Evolutionary conservation across 2,888 invertebrate species (phyloP).

Genomic region (Griposia aprilina): DNA sequence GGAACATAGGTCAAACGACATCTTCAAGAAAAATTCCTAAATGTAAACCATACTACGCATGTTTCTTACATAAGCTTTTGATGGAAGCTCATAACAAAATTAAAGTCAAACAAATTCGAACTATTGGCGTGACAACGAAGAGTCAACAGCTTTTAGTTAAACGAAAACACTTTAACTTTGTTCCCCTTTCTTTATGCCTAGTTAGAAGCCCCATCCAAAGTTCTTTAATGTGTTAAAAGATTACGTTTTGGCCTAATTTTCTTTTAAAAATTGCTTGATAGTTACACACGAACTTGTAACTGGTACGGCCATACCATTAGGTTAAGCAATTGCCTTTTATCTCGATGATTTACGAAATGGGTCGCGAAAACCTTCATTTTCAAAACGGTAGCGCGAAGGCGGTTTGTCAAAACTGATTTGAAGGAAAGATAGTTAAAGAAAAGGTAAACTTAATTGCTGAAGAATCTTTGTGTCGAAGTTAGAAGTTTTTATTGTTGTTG

Average conservation of each 20-base stretch:
- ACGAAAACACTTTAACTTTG: constrained; percentile 72
- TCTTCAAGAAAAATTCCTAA: neutral
- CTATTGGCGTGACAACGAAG: constrained; percentile 72
- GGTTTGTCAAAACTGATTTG: constrained; percentile 19
- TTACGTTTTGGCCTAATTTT: constrained; percentile 62
- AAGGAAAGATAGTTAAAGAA: constrained; percentile 5
- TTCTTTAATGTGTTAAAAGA: constrained; percentile 63
- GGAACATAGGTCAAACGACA: constrained; percentile 3
- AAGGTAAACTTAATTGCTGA: constrained; percentile 13
- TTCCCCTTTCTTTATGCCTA: constrained; percentile 60
- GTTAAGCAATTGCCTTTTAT: constrained; percentile 34
- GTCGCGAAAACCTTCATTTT: constrained; percentile 31
- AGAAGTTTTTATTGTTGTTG: neutral
- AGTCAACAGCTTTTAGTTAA: constrained; percentile 72
- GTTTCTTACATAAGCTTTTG: constrained; percentile 32
- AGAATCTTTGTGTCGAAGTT: neutral
- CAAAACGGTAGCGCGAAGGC: constrained; percentile 4
- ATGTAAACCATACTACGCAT: constrained; percentile 5
- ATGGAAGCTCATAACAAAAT: constrained; percentile 60
- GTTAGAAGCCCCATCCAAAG: constrained; percentile 71
- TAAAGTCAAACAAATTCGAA: constrained; percentile 54
- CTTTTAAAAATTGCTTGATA: constrained; percentile 48
- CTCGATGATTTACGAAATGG: constrained; percentile 41
- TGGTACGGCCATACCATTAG: constrained; percentile 57
- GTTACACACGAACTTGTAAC: constrained; percentile 54